These are phyloP conservation scores for Chaetops frenatus DNA, from an alignment of 2,113 vertebrate species.

Conservation along the genomic window DNA sequence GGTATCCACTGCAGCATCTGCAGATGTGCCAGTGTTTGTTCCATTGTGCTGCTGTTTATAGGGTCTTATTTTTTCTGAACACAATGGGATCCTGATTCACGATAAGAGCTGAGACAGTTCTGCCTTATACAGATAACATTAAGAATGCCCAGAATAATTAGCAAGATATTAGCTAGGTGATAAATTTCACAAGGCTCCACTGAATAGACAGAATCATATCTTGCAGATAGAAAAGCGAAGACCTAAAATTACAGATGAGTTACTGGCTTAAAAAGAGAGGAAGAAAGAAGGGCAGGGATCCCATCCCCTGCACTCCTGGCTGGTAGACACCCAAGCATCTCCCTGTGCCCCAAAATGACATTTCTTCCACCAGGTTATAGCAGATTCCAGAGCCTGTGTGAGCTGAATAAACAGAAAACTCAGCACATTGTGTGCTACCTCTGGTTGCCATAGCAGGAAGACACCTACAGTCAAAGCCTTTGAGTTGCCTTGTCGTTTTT, in stretches of 20 bases:
- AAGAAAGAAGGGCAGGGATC: neutral
- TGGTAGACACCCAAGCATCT: neutral
- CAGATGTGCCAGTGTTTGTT: slow-evolving; percentile 4
- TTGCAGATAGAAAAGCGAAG: neutral
- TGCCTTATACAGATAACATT: neutral
- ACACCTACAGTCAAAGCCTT: neutral
- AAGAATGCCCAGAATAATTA: neutral
- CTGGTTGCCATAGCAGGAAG: neutral
- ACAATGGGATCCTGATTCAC: neutral
- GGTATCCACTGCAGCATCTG: slow-evolving; percentile 15
- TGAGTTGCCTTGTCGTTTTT: neutral
- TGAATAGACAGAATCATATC: neutral
- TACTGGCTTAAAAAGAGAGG: neutral
- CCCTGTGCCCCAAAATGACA: neutral
- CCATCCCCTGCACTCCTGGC: neutral
- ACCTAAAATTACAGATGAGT: neutral
- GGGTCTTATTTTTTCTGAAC: neutral
- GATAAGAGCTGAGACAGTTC: neutral
- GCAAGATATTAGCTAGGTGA: neutral
- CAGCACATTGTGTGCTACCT: neutral
- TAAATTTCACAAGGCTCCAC: neutral
- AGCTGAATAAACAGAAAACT: neutral
- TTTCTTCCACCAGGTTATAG: neutral
- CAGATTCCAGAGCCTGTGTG: neutral
- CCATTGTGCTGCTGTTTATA: neutral